phyloP scores from a whole-genome alignment of 2,113 vertebrate species.

The Origma solitaria region DNA sequence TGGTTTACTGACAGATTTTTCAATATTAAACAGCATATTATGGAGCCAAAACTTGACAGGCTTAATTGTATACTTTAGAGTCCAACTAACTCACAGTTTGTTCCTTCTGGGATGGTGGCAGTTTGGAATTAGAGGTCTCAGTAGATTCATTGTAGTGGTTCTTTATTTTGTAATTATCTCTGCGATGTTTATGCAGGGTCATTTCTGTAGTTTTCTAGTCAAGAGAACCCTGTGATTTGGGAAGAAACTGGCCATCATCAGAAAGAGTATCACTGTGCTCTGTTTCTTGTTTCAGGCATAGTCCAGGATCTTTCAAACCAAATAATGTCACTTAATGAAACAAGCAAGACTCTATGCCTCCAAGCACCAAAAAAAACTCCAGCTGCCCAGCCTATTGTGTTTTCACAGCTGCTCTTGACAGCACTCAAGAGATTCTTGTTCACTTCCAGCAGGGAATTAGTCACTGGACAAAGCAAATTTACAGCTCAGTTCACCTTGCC shows the following conservation, averaged over 20 bases:
- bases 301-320: neutral
- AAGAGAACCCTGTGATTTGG: neutral
- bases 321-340: neutral
- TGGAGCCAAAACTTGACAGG: constrained; percentile 17
- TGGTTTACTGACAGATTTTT: constrained; percentile 46
- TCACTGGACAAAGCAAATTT: neutral
- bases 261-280: neutral
- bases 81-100: constrained; percentile 43
- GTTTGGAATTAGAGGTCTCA: constrained; percentile 48
- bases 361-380: neutral
- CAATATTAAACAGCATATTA: constrained; percentile 57
- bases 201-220: neutral
- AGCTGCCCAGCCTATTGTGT: neutral
- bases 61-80: constrained; percentile 60
- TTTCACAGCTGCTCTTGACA: neutral
- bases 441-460: neutral
- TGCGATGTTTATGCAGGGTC: neutral
- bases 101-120: constrained; percentile 32
- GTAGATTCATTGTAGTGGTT: constrained; percentile 24
- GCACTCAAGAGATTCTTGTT: neutral
- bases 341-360: neutral
- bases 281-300: neutral
- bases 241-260: neutral
- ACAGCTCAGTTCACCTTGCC: neutral
- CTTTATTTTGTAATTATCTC: constrained; percentile 50